Conservation (phyloP, 2,888 invertebrate genomes). For the Nemotelus nigrinus region DNA sequence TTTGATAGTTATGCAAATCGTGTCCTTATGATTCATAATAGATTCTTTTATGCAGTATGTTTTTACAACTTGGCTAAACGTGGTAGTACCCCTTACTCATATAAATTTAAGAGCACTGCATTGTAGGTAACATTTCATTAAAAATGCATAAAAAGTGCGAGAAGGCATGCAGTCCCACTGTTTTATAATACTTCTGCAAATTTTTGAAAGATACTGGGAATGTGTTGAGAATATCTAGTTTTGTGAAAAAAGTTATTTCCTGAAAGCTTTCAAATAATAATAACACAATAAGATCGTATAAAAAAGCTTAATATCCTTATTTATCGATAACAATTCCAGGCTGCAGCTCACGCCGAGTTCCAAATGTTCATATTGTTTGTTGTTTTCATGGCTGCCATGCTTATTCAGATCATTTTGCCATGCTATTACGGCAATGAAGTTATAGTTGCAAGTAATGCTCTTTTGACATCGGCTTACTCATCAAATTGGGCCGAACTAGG, state of each 20-base stretch:
- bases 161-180: no score
- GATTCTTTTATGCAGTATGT: no score
- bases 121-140: no score
- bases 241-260: no score
- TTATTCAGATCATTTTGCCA: constrained; percentile 59
- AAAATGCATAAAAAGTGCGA: no score
- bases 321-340: constrained; percentile 22
- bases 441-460: constrained; percentile 54
- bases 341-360: constrained; percentile 8
- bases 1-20: not conserved
- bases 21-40: not conserved
- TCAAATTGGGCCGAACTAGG: constrained; percentile 58
- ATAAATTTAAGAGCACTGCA: no score
- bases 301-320: constrained; percentile 2
- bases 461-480: constrained; percentile 55
- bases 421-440: constrained; percentile 60
- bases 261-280: not conserved
- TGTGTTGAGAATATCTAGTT: no score
- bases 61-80: no score
- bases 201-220: no score
- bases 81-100: no score
- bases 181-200: no score
- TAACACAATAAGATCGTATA: not conserved
- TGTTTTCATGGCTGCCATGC: constrained; percentile 52
- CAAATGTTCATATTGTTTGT: constrained; percentile 22